Percentiles rank a stretch among this genome's conserved stretches.
phyloP scores from a whole-genome alignment of 2,797 vertebrate genomes.

The Halcyon badia region DNA sequence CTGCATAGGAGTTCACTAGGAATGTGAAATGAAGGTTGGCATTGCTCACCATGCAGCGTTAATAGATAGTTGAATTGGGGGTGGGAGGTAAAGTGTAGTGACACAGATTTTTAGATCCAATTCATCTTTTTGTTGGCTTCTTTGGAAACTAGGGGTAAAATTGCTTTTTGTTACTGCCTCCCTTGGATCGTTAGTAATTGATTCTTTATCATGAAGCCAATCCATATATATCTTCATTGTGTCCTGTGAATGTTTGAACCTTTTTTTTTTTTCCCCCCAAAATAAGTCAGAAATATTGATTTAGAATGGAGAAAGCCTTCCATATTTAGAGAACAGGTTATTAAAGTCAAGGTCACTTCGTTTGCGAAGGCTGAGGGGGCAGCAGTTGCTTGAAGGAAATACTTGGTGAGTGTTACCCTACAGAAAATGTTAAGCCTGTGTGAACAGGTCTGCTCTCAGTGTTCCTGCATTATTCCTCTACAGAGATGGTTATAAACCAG shows the following conservation, averaged over 20 bases:
- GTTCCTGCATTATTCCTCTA: neutral
- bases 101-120: neutral
- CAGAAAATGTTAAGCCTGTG: neutral
- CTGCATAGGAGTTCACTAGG: neutral
- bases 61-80: neutral
- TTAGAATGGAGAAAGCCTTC: neutral
- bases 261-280: neutral
- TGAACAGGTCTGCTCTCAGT: neutral
- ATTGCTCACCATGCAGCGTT: neutral
- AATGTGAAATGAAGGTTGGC: neutral
- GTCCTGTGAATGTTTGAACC: neutral
- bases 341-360: conserved; percentile 26
- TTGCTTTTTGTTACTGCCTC: conserved; percentile 27
- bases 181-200: conserved; percentile 55
- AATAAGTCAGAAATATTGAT: conserved; percentile 47
- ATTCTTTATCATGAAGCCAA: conserved; percentile 43
- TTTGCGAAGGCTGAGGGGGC: neutral
- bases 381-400: neutral
- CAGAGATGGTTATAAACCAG: neutral
- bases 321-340: neutral
- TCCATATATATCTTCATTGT: conserved; percentile 38
- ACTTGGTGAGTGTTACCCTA: neutral
- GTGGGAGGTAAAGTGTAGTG: neutral
- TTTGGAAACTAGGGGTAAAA: conserved; percentile 2
- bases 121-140: conserved; percentile 18